Base-by-base conservation (phyloP, 2,797 vertebrate genomes). In the Molossus alvarezi region DNA sequence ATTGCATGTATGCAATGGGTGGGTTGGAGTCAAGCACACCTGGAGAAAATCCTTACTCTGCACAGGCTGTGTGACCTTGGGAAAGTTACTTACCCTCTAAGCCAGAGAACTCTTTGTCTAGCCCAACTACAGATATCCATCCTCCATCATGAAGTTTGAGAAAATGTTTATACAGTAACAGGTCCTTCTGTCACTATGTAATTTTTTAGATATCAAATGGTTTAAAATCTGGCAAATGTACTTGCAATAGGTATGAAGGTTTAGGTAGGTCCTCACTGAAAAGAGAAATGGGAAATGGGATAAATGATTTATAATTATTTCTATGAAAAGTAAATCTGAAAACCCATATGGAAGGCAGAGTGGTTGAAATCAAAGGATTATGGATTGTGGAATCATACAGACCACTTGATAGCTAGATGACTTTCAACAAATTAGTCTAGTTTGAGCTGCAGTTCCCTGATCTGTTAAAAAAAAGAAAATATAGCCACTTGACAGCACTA, bases 381-480 rank as follows among this genome's bases (percentile, higher is more conserved):
- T 81, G 67, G 55, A 73, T 41, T 88, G 4, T 96, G 83, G 48
- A 67, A 83, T 81, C 79, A 53, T 41, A 71, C 21, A 81, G 33
- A 90, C 53, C 37, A 96, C 64, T 71, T 90, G 37, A 94, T 82
- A 88, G 72, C 88, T 91, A 33, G 41, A 25, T n/a, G 53, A 37
- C 58, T 79, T 93, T 95, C 33, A 94, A 55, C 72, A 89, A 90
- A 12, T 90, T 83, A 82, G 37, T 91, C 27, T 93, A 85, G 53
- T 94, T 72, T 96, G 65, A 81, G 23, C 48, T 94, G 71, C 72
- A 90, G 27, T 95, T 95, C n/a, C 15, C 23, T 90, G 81, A 90
- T 71, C 67, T 88, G 71, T 94, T 73, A 92, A 88, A 94, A 93
- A 93, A 89, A 60, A 84, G 57, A 77, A 91, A 91, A 90, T 88